phyloP scores from a whole-genome alignment of 2,888 invertebrate genomes.

The Scotopteryx bipunctaria region DNA sequence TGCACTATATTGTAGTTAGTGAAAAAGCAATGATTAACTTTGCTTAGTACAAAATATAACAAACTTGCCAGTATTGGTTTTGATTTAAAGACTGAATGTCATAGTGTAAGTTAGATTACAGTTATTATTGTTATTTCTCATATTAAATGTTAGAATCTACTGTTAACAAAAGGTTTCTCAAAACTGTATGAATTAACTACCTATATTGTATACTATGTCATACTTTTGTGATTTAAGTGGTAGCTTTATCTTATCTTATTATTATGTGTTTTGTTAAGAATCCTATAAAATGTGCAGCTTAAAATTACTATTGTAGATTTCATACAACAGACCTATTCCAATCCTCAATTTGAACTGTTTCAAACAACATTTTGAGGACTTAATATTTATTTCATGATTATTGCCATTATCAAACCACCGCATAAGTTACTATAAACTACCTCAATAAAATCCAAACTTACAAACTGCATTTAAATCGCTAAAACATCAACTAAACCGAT shows the following conservation, averaged over 20 bases:
- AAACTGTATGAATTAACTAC: conserved; percentile 25
- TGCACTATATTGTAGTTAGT: conserved; percentile 54
- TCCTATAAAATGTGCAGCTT: conserved; percentile 19
- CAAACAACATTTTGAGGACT: background rate
- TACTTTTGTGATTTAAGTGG: conserved; percentile 52
- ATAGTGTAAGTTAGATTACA: conserved; percentile 59
- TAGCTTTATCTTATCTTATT: conserved; percentile 42
- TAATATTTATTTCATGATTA: background rate
- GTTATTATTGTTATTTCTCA: conserved; percentile 67
- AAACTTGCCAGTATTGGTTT: conserved; percentile 84
- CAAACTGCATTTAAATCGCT: background rate
- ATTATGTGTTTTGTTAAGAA: conserved; percentile 24
- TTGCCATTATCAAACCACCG: conserved; percentile 10
- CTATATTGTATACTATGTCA: conserved; percentile 15
- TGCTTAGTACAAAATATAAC: conserved; percentile 82
- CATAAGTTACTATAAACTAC: conserved; percentile 18
- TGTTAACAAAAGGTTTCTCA: conserved; percentile 34
- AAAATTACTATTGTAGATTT: too few relatives aligned
- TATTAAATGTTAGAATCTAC: conserved; percentile 45
- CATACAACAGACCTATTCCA: too few relatives aligned
- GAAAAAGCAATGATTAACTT: conserved; percentile 67
- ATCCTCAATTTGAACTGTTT: too few relatives aligned
- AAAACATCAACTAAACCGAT: background rate
- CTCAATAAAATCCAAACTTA: conserved; percentile 14
- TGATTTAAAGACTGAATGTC: conserved; percentile 82